phyloP scores from a whole-genome alignment of 1,140 invertebrate genomes.

The Dermatophagoides farinae region DNA sequence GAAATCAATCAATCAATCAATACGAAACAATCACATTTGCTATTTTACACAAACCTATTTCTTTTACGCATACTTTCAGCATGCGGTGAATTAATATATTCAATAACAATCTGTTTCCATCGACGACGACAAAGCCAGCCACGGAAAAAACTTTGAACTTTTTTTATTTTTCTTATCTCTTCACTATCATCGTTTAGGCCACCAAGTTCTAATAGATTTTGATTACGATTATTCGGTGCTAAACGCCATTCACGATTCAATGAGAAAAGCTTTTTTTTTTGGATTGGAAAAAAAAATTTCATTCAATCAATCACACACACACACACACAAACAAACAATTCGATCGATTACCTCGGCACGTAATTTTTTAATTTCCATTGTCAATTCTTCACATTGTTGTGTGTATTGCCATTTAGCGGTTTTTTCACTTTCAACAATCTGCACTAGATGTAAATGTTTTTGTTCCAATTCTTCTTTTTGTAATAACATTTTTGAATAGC shows the following conservation, averaged over 20 bases:
- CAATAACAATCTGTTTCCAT: slow-evolving; percentile 87
- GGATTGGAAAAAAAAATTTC: not conserved
- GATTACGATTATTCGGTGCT: slow-evolving; percentile 19
- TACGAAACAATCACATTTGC: not conserved
- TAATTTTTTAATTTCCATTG: slow-evolving; percentile 34
- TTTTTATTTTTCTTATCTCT: slow-evolving; percentile 59
- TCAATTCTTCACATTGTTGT: slow-evolving; percentile 71
- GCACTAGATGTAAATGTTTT: slow-evolving; percentile 71
- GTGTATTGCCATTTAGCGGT: slow-evolving; percentile 84
- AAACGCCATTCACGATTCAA: slow-evolving; percentile 54
- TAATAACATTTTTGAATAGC: slow-evolving; percentile 72
- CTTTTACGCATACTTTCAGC: slow-evolving; percentile 81
- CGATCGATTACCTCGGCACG: not conserved
- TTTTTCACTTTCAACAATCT: slow-evolving; percentile 77
- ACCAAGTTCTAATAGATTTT: not conserved
- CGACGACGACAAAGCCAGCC: slow-evolving; percentile 77
- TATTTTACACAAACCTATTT: slow-evolving; percentile 39
- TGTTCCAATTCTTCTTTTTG: slow-evolving; percentile 82
- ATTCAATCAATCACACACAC: too few species aligned
- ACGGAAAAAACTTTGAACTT: slow-evolving; percentile 78
- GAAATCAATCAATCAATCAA: not conserved
- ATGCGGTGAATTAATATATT: slow-evolving; percentile 83
- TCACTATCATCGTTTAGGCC: slow-evolving; percentile 20
- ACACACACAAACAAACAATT: too few species aligned
- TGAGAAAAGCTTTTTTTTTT: slow-evolving; percentile 40